These are phyloP conservation scores for Drosophila cracens DNA, from an alignment of 2,888 invertebrate species.

Conservation along the genomic window DNA sequence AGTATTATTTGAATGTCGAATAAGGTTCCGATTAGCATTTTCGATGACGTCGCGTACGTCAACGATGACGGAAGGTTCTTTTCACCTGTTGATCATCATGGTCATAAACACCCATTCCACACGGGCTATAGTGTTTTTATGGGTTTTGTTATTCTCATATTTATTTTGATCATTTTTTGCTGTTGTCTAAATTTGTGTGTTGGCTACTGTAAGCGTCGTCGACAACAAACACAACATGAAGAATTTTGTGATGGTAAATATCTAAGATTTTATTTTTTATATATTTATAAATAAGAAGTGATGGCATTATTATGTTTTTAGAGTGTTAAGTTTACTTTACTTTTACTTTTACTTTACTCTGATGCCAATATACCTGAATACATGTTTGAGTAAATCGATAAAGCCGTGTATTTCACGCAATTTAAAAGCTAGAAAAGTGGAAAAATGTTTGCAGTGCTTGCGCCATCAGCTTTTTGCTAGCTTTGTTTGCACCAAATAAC, in stretches of 20 bases:
- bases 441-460: too few relatives aligned
- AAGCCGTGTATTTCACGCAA: background rate
- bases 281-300: background rate
- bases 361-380: background rate
- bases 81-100: fast-evolving
- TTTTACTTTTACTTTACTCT: too few relatives aligned
- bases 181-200: conserved; percentile 8
- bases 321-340: too few relatives aligned
- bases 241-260: conserved; percentile 20
- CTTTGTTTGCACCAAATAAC: too few relatives aligned
- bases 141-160: background rate
- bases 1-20: background rate
- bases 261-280: background rate
- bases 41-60: background rate
- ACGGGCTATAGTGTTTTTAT: background rate
- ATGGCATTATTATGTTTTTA: background rate
- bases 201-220: background rate
- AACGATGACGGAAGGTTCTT: background rate
- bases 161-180: background rate
- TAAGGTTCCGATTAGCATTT: background rate
- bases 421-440: background rate
- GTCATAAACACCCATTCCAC: background rate
- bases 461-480: too few relatives aligned
- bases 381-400: background rate
- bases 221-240: background rate